Evolutionary conservation across 2,888 invertebrate genomes (phyloP), one percentile per base, ranked within the genome.

Genomic region (Trissolcus japonicus): DNA sequence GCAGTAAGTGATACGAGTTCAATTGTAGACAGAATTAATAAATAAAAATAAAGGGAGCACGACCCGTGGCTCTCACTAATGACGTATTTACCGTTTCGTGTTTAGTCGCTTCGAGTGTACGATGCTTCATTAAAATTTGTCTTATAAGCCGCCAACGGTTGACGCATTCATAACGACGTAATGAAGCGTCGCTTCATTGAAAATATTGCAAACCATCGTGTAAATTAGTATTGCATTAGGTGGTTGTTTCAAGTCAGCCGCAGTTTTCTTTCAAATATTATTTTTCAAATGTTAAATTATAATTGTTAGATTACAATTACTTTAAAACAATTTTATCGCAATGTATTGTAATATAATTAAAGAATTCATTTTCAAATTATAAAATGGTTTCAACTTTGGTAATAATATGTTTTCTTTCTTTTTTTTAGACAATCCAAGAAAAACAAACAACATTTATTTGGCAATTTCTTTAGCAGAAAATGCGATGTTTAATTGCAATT

Each of bases 101-200:
- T 82, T 76, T 71, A 76, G 83, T 80, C 80, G 80, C 80, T 78
- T 81, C 80, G 75, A 80, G 83, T 83, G 82, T 82, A 82, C 81
- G 82, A 79, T 80, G 83, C 84, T 87, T 88, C 88, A 86, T 88
- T 88, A 88, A 88, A 87, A 87, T 88, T 87, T 85, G 84, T 85
- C 84, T 86, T 86, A 85, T 86, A 84, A 85, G 83, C 84, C 80
- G 79, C 79, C 79, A 82, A 82, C 83, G 82, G 84, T 86, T 83
- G 84, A 84, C 81, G 83, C 84, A 85, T 87, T 87, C 87, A 87
- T 76, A 79, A 80, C 77, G 80, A 81, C 83, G 86, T 85, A 87
- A 87, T 86, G 86, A 86, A 86, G 85, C 84, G 80, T 81, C 81
- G 83, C 83, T 86, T 86, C 85, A 86, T 86, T 85, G 80, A 81